A percentile compares a stretch with the other conserved stretches of the same genome.
Evolutionary conservation across 2,888 invertebrate species (phyloP).

Genomic region (Euproctis similis): DNA sequence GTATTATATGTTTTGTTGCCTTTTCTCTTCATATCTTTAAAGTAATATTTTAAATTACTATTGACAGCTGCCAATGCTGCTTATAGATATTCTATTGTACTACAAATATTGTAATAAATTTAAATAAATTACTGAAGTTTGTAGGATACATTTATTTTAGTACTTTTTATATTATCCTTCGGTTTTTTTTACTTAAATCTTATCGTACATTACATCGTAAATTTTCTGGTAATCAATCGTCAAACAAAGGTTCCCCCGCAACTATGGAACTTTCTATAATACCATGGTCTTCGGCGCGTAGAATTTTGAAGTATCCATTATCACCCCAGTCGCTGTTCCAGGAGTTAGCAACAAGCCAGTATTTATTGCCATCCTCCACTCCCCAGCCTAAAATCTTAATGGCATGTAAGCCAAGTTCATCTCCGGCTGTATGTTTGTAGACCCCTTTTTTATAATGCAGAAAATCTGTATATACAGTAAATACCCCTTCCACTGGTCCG

Average conservation of each 20-base stretch:
- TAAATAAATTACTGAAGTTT: no score
- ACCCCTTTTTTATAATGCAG: slow-evolving; percentile 87
- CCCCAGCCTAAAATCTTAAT: slow-evolving; percentile 95
- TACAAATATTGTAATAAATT: no score
- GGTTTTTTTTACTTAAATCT: slow-evolving; percentile 15
- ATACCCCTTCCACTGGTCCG: slow-evolving; percentile 93
- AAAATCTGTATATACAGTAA: slow-evolving; percentile 91
- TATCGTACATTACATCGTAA: not conserved
- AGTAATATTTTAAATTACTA: no score
- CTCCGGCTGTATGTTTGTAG: slow-evolving; percentile 81
- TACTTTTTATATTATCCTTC: no score
- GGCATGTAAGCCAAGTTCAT: slow-evolving; percentile 88
- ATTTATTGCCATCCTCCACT: slow-evolving; percentile 82
- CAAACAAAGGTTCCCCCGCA: slow-evolving; percentile 78
- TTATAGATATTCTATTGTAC: no score
- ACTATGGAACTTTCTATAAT: slow-evolving; percentile 83
- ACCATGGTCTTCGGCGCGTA: slow-evolving; percentile 86
- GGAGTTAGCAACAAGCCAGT: slow-evolving; percentile 94
- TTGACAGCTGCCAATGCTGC: no score
- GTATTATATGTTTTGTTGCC: no score
- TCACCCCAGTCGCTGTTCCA: slow-evolving; percentile 97
- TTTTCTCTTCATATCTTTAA: no score
- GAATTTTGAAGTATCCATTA: slow-evolving; percentile 90
- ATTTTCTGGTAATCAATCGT: no score
- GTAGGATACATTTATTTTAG: no score